phyloP scores from a whole-genome alignment of 2,113 vertebrate genomes.

The Leptodactylus fuscus region DNA sequence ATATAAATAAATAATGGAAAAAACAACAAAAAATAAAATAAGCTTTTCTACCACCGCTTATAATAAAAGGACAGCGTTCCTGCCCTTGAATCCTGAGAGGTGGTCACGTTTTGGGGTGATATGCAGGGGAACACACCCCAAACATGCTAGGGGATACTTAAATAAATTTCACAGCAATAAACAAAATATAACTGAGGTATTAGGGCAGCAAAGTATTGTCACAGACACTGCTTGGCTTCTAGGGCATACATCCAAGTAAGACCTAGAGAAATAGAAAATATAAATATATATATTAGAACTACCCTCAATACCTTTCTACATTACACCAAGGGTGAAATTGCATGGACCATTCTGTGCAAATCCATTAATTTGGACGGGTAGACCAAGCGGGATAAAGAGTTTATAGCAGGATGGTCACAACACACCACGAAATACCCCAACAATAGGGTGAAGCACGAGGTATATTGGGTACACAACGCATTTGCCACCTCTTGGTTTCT shows the following conservation, averaged over 20 bases:
- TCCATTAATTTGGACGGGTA: constrained; percentile 31
- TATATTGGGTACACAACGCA: constrained; percentile 38
- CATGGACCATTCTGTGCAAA: constrained; percentile 41
- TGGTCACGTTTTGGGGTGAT: background rate
- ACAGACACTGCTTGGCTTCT: constrained; percentile 52
- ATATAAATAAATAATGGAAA: constrained; percentile 55
- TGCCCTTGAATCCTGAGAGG: constrained; percentile 54
- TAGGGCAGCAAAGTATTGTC: constrained; percentile 47
- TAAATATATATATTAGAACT: constrained; percentile 7
- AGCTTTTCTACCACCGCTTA: constrained; percentile 43
- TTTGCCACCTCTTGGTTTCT: constrained; percentile 9
- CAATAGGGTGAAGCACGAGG: constrained; percentile 30
- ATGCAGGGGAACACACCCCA: constrained; percentile 1
- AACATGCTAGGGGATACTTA: constrained; percentile 40
- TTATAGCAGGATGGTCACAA: constrained; percentile 39
- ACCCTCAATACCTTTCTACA: constrained; percentile 36
- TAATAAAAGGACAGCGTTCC: constrained; percentile 15
- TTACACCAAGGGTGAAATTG: constrained; percentile 45
- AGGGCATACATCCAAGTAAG: constrained; percentile 25
- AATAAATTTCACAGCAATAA: constrained; percentile 60
- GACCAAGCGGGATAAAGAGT: constrained; percentile 11
- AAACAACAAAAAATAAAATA: constrained; percentile 38
- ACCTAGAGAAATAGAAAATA: constrained; percentile 40
- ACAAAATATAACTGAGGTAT: constrained; percentile 28
- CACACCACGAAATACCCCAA: constrained; percentile 24